Evolutionary conservation across 53 echinoderm and acorn worm species (phyloP).

Genomic region (Zoroaster sp.): DNA sequence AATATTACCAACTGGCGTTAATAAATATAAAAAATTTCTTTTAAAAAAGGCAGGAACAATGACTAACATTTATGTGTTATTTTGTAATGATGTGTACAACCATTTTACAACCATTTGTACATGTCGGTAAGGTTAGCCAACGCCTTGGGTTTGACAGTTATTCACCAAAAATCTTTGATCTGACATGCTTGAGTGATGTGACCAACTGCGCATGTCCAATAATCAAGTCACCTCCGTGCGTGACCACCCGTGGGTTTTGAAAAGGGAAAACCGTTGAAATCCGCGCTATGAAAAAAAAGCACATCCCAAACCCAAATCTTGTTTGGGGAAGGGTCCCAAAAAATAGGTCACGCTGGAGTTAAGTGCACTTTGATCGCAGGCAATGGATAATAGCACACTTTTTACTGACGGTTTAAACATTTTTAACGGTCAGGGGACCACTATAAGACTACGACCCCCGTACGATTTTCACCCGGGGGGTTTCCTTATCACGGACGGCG

Average conservation of each 20-base stretch:
- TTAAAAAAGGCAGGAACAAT: too few relatives aligned
- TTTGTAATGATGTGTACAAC: too few relatives aligned
- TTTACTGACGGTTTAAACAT: neutral
- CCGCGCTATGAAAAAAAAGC: too few relatives aligned
- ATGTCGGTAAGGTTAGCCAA: too few relatives aligned
- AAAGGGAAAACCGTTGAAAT: too few relatives aligned
- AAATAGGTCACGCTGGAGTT: neutral
- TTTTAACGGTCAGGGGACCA: neutral
- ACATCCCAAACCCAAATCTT: neutral
- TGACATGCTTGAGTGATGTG: neutral
- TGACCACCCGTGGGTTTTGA: neutral
- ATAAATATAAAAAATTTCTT: too few relatives aligned
- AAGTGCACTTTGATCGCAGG: neutral
- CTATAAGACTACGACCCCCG: neutral
- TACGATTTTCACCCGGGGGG: conserved; percentile 33
- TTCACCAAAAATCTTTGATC: neutral
- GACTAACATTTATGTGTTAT: too few relatives aligned
- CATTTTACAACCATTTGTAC: too few relatives aligned
- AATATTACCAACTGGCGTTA: too few relatives aligned
- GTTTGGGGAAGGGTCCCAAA: neutral
- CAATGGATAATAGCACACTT: neutral
- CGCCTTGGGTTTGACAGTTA: neutral
- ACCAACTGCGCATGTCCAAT: neutral
- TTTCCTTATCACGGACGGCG: conserved; percentile 22
- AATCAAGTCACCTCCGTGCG: neutral